Evolutionary conservation across 2,797 vertebrate genomes (phyloP).

Genomic region (Pogoniulus pusillus): DNA sequence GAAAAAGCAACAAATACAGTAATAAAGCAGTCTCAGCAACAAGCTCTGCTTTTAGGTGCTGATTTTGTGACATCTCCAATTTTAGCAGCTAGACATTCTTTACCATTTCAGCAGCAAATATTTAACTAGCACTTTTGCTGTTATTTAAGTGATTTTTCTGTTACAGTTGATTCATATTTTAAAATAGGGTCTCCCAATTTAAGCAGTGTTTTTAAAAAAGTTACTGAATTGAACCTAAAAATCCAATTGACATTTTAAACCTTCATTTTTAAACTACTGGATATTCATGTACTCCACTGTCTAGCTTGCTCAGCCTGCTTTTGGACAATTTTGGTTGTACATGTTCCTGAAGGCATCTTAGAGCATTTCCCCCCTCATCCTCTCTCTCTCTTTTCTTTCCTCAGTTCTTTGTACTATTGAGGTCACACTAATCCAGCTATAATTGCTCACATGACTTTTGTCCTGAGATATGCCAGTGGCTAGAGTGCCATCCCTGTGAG

Average conservation of each 20-base stretch:
- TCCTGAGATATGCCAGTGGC: constrained; percentile 1
- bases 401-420: constrained; percentile 3
- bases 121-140: neutral
- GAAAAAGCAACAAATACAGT: neutral
- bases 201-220: neutral
- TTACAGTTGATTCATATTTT: neutral
- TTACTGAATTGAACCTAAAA: neutral
- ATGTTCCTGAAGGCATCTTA: neutral
- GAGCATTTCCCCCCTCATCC: neutral
- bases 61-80: neutral
- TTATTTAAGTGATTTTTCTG: constrained; percentile 20
- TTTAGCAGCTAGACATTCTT: constrained; percentile 24
- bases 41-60: constrained; percentile 15
- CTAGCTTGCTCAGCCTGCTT: neutral
- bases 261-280: neutral
- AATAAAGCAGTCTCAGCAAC: constrained; percentile 9
- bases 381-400: neutral
- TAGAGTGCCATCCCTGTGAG: neutral
- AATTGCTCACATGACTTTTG: constrained; percentile 22
- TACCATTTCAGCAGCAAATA: constrained; percentile 24
- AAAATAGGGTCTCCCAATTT: neutral
- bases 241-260: neutral
- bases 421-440: constrained; percentile 39
- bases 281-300: neutral
- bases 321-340: neutral